phyloP scores from a whole-genome alignment of 2,888 invertebrate species.

The Euproctis similis region DNA sequence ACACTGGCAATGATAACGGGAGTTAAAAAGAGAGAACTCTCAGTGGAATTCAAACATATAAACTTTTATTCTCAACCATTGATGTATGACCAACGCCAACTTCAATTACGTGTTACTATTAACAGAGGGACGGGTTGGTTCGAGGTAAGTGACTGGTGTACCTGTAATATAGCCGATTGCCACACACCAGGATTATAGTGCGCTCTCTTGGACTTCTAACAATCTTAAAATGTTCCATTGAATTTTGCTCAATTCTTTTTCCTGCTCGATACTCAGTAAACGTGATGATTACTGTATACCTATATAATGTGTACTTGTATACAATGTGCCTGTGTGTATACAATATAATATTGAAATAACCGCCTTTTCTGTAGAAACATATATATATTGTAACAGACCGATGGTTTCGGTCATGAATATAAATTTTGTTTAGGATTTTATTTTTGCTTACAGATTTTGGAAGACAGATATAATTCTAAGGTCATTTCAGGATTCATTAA shows the following conservation, averaged over 20 bases:
- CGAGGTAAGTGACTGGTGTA: conserved; percentile 69
- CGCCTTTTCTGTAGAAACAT: too few species aligned
- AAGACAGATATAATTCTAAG: background rate
- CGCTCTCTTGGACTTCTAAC: too few species aligned
- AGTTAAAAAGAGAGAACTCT: conserved; percentile 73
- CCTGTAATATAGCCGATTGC: too few species aligned
- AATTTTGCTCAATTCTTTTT: too few species aligned
- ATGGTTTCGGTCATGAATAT: too few species aligned
- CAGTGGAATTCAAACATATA: conserved; percentile 80
- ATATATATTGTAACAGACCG: too few species aligned
- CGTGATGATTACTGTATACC: background rate
- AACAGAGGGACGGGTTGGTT: conserved; percentile 76
- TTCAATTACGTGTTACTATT: conserved; percentile 72
- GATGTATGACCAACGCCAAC: conserved; percentile 58
- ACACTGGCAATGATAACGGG: conserved; percentile 75
- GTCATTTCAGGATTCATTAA: conserved; percentile 4
- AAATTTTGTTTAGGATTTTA: background rate
- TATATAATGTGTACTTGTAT: background rate
- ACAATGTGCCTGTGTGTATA: too few species aligned
- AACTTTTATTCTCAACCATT: conserved; percentile 77
- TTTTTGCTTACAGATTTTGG: conserved; percentile 3
- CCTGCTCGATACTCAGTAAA: background rate
- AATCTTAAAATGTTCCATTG: too few species aligned
- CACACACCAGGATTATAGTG: too few species aligned
- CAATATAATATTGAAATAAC: too few species aligned